These are phyloP conservation scores for Meteorus cinctellus DNA, from an alignment of 2,888 invertebrate genomes.

Conservation along the genomic window DNA sequence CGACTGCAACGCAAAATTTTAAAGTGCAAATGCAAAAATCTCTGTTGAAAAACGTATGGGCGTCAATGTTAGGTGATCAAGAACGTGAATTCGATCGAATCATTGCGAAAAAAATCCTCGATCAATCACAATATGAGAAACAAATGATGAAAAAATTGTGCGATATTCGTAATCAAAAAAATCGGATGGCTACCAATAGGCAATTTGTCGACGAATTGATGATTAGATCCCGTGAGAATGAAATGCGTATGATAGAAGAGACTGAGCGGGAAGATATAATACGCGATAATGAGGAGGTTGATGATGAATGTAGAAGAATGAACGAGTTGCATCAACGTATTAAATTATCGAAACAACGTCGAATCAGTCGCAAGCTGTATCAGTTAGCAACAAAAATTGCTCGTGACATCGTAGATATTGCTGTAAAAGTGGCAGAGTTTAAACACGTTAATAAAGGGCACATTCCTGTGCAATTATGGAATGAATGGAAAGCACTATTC, in stretches of 20 bases:
- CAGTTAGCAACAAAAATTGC: constrained; percentile 76
- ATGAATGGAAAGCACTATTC: constrained; percentile 78
- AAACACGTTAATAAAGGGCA: constrained; percentile 69
- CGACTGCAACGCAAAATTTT: constrained; percentile 73
- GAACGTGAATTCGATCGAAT: constrained; percentile 75
- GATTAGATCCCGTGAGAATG: constrained; percentile 73
- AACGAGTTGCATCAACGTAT: constrained; percentile 74
- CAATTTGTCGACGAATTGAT: constrained; percentile 75
- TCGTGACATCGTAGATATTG: constrained; percentile 76
- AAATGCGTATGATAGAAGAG: constrained; percentile 74
- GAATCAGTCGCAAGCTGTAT: constrained; percentile 60
- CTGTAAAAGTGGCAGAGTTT: constrained; percentile 75
- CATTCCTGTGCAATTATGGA: constrained; percentile 74
- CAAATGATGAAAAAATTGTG: constrained; percentile 79
- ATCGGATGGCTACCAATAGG: constrained; percentile 76
- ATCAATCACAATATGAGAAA: constrained; percentile 80
- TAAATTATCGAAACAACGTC: constrained; percentile 65
- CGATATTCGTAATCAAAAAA: constrained; percentile 78
- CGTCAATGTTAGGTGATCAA: constrained; percentile 75
- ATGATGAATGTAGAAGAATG: constrained; percentile 56
- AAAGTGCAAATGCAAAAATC: constrained; percentile 75
- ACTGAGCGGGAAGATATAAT: constrained; percentile 63
- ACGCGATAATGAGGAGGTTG: constrained; percentile 53
- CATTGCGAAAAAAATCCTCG: constrained; percentile 77
- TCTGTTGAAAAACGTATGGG: constrained; percentile 75